phyloP scores from a whole-genome alignment of 2,888 invertebrate species.

The Oxyscelio sp. region DNA sequence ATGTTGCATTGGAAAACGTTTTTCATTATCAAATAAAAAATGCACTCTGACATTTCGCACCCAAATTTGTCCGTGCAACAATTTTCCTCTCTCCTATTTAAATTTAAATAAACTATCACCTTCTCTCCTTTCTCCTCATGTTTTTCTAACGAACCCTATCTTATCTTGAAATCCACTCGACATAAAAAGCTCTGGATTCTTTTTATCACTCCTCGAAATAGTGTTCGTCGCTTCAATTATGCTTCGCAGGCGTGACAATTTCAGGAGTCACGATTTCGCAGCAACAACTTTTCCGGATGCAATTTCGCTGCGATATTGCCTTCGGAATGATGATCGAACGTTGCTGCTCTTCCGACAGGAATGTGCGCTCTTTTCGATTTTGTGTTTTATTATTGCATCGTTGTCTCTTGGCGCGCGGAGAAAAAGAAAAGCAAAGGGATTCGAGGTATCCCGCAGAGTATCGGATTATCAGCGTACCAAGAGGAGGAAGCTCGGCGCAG shows the following conservation, averaged over 20 bases:
- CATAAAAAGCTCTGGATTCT: conserved; percentile 47
- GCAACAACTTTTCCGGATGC: conserved; percentile 62
- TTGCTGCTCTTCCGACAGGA: conserved; percentile 31
- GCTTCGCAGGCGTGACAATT: conserved; percentile 55
- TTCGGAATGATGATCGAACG: conserved; percentile 66
- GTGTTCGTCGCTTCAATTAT: conserved; percentile 53
- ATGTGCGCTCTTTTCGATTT: conserved; percentile 68
- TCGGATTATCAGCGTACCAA: conserved; percentile 84
- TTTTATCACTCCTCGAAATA: conserved; percentile 54
- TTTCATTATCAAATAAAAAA: no score
- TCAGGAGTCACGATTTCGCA: conserved; percentile 54
- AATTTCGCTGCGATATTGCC: conserved; percentile 56
- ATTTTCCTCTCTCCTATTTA: not conserved
- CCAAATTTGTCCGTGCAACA: not conserved
- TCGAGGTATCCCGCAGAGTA: conserved; percentile 80
- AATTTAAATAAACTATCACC: conserved; percentile 9
- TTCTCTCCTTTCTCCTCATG: conserved; percentile 29
- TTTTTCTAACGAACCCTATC: conserved; percentile 44
- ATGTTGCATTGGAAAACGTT: no score
- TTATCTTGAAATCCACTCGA: conserved; percentile 43
- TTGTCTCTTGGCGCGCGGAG: conserved; percentile 43
- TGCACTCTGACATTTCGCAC: not conserved
- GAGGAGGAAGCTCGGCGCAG: conserved; percentile 62
- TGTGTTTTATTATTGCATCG: conserved; percentile 70
- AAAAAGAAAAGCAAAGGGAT: conserved; percentile 64